These are phyloP conservation scores for Patiria miniata DNA, from an alignment of 35 echinoderm and acorn worm genomes.

Conservation along the genomic window DNA sequence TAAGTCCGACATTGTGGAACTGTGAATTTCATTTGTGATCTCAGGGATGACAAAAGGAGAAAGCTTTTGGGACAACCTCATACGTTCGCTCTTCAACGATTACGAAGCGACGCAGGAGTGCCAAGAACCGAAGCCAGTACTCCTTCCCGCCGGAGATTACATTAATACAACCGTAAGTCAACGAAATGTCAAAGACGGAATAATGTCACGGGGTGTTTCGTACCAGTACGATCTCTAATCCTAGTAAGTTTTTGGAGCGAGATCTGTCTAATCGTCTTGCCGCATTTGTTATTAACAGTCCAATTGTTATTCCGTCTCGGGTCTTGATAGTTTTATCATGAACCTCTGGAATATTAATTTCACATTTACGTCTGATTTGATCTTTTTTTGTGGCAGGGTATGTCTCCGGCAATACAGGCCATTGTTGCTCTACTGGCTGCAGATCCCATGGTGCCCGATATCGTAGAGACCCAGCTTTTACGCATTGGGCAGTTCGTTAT, in stretches of 20 bases:
- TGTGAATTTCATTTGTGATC: background rate
- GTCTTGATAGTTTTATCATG: too few species aligned
- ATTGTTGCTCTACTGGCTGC: conserved; percentile 36
- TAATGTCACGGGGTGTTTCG: too few species aligned
- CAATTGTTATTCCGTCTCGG: background rate
- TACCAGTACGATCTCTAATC: too few species aligned
- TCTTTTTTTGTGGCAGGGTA: background rate
- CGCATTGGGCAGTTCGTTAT: conserved; percentile 72
- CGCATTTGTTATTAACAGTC: background rate
- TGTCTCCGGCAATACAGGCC: background rate
- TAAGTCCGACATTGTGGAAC: too few species aligned
- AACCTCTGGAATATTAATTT: too few species aligned
- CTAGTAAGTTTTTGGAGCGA: too few species aligned
- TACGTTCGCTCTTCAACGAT: conserved; percentile 55
- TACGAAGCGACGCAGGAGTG: conserved; percentile 62
- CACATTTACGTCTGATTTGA: too few species aligned
- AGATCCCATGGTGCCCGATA: conserved; percentile 69
- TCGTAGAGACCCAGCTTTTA: conserved; percentile 77
- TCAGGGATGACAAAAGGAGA: conserved; percentile 51
- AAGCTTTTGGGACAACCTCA: conserved; percentile 49
- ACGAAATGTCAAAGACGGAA: background rate
- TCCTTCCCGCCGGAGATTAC: conserved; percentile 81
- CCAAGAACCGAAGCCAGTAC: conserved; percentile 79
- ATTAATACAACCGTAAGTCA: conserved; percentile 13
- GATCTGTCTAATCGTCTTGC: background rate